Percentiles rank a stretch among this genome's conserved stretches.
Conservation (phyloP, 2,113 vertebrate species). For the Narcine bancroftii region DNA sequence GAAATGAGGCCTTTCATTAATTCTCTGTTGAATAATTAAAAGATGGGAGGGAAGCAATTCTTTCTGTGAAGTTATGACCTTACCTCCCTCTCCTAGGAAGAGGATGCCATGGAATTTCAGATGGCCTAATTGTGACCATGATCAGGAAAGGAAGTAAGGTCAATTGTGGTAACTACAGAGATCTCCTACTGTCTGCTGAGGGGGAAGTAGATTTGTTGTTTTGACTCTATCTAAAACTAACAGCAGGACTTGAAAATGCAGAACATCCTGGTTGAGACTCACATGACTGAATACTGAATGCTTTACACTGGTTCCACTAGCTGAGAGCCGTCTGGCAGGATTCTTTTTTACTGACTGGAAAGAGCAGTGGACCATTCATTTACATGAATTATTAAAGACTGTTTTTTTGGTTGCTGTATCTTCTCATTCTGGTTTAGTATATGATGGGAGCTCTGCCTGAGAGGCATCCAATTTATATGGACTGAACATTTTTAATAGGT, state of each 20-base stretch:
- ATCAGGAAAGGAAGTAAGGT: no score
- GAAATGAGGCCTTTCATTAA: no score
- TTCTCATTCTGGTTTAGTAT: not conserved
- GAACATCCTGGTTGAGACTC: not conserved
- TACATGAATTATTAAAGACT: not conserved
- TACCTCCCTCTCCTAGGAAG: no score
- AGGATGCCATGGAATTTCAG: no score
- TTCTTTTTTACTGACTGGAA: not conserved
- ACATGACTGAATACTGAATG: not conserved
- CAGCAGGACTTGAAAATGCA: not conserved
- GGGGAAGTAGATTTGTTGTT: not conserved
- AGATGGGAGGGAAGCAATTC: no score
- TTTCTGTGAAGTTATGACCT: no score
- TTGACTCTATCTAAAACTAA: not conserved
- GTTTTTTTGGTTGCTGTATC: not conserved
- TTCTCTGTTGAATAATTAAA: no score
- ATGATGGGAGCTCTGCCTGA: not conserved
- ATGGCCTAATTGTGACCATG: no score
- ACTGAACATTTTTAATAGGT: slow-evolving; percentile 34
- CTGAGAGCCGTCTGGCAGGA: not conserved
- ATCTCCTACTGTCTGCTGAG: no score
- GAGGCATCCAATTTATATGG: slow-evolving; percentile 32
- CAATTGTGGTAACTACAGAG: no score
- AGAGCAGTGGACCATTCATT: not conserved
- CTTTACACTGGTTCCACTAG: not conserved